Conservation (phyloP, 2,888 invertebrate species). For the Schizaphis graminum region DNA sequence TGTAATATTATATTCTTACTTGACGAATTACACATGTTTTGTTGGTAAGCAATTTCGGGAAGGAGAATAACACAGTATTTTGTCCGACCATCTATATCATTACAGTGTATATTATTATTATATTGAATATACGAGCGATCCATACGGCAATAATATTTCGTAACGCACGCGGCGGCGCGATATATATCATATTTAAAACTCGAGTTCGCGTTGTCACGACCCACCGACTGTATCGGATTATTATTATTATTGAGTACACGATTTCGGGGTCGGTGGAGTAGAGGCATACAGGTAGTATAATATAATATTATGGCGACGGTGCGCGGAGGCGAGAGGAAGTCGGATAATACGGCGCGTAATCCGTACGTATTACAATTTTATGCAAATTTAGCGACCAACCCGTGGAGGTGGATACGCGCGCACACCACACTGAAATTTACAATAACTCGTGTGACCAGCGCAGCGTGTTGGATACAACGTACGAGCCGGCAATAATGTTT, state of each 20-base stretch:
- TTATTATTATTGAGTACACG: constrained; percentile 45
- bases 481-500: background rate
- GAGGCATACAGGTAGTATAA: background rate
- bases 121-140: background rate
- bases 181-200: constrained; percentile 28
- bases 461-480: background rate
- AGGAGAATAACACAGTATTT: background rate
- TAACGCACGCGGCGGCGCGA: background rate
- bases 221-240: constrained; percentile 52
- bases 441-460: background rate
- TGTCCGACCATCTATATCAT: background rate
- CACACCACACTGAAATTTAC: background rate
- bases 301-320: background rate
- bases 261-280: background rate
- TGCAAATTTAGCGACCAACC: constrained; percentile 43
- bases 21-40: background rate
- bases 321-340: constrained; percentile 24
- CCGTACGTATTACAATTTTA: constrained; percentile 51
- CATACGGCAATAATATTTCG: constrained; percentile 4
- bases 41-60: background rate
- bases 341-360: constrained; percentile 23
- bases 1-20: background rate
- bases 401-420: constrained; percentile 29
- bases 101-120: background rate
- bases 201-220: constrained; percentile 55